Evolutionary conservation across 2,888 invertebrate genomes (phyloP), one percentile per base, ranked within the genome.

Genomic region (Brassicogethes aeneus): DNA sequence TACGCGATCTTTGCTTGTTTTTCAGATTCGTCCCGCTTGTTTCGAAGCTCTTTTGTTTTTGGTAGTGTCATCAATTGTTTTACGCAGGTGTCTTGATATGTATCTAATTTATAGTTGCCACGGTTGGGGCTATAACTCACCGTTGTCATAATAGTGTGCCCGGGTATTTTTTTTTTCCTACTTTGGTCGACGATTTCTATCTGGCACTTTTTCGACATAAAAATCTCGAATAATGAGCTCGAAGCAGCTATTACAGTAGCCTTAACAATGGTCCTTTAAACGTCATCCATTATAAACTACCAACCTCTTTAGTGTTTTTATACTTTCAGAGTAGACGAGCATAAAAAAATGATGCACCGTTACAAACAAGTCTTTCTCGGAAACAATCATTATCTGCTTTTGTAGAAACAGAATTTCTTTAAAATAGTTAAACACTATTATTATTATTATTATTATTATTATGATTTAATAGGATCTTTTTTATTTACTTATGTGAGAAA

Each of bases 81-180:
- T 58, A 60, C 60, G 60, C 62, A 61, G 61, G 62, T 63, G 62
- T 62, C 57, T 61, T 57, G 64, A 65, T 65, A 56, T 55, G 45
- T 59, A 65, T 65, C 64, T 60, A 62, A 64, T 64, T 65, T 64
- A 64, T 64, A 54, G 58, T 51, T 51, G 50, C 51, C 46, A 46
- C 50, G 38, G 46, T 47, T 43, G 46, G 48, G 41, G 51, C 55
- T 47, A 61, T 59, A 62, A 59, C 51, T 61, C 59, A 58, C 54
- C 46, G 44, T 57, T 60, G 60, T 61, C 59, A 62, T 61, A 62
- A 61, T 63, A 60, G 60, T 61, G 56, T 53, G 51, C 54, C 41
- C 53, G 54, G 57, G 57, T 56, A 56, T 60, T 54, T 23, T 10
- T n/a, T n/a, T n/a, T n/a, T n/a, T n/a, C n/a, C n/a, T n/a, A n/a